phyloP scores from a whole-genome alignment of 2,888 invertebrate genomes.

The Parnassius mnemosyne region DNA sequence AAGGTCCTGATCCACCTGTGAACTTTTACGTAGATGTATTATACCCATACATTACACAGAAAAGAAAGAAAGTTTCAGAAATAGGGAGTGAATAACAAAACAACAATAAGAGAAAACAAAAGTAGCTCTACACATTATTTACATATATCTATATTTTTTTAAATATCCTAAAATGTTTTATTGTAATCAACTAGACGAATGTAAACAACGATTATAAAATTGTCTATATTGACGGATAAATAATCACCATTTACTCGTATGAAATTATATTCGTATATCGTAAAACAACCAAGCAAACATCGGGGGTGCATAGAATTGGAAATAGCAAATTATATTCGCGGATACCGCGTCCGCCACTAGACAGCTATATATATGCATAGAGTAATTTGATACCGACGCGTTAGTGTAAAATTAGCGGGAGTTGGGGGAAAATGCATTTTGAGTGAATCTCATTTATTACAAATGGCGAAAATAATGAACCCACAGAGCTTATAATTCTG shows the following conservation, averaged over 20 bases:
- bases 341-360: constrained; percentile 2
- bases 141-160: no score
- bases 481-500: no score
- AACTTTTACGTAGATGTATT: no score
- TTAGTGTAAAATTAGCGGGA: neutral
- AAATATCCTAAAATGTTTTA: no score
- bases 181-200: no score
- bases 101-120: no score
- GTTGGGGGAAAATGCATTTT: constrained; percentile 9
- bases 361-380: constrained; percentile 15
- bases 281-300: neutral
- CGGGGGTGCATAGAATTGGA: constrained; percentile 2
- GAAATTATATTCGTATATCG: no score
- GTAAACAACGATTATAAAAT: neutral
- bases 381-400: constrained; percentile 10
- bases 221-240: neutral
- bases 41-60: no score
- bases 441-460: constrained; percentile 11
- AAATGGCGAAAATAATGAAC: constrained; percentile 11
- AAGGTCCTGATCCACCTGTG: no score
- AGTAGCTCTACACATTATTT: no score
- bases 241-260: neutral
- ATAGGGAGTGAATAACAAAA: no score
- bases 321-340: constrained; percentile 12
- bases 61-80: no score